Evolutionary conservation across 1,140 invertebrate species (phyloP), one percentile per base, ranked within the genome.

Genomic region (Glomeris maerens): DNA sequence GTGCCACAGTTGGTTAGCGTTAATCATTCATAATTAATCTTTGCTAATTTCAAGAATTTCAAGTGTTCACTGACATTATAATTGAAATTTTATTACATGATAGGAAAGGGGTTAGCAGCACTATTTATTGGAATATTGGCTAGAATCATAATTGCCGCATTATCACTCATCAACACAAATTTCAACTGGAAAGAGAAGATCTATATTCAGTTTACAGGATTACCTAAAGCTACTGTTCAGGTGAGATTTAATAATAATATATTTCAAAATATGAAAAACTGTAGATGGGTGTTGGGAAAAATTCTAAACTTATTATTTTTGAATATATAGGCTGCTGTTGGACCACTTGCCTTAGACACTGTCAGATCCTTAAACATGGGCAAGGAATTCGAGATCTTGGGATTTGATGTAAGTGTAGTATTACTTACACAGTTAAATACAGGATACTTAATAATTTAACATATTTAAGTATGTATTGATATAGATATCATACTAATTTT

Each of bases 341-440:
- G 80, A 0, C 83, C 86, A 0, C 77, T 80, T 0, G 78, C 81
- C 0, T 63, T 90, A 7, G 84, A 86, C 56, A 67, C 77, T 27
- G 75, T 89, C 0, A 66, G 48, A 45, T 54, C 55, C 25, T 46
- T 50, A 14, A 14, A 29, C 17, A 40, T 38, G 22, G 45, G 31
- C 28, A 44, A 47, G 40, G 57, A 61, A 42, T 27, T 13, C 25
- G 26, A 21, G 38, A 27, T 38, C n/a, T 20, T 7, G 22, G 27
- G 40, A 55, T 41, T 23, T 26, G 13, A 39, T 31, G 36, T 21
- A 41, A 38, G 27, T 25, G 48, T 39, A 27, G 2, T 10, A 1
- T 13, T 13, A 27, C 23, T 14, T n/a, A n/a, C n/a, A n/a, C n/a
- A n/a, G n/a, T n/a, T n/a, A n/a, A n/a, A n/a, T n/a, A n/a, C n/a